Conservation (phyloP, 37 sponge, comb jelly and placozoan species). For the Cliona cf. orientalis region DNA sequence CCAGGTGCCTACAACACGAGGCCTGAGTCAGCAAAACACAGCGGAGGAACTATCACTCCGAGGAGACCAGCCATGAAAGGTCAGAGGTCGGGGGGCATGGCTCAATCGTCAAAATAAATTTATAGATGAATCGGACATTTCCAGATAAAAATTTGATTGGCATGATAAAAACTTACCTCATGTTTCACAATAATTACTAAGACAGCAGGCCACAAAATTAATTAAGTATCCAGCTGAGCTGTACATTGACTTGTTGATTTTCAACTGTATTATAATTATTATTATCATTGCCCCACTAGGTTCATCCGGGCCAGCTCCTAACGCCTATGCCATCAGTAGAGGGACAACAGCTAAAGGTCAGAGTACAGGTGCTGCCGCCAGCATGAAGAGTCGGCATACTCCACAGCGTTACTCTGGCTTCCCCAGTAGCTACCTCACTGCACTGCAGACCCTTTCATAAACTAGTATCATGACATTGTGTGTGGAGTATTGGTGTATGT, state of each 20-base stretch:
- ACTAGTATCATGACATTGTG: neutral
- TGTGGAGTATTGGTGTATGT: neutral
- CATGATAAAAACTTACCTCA: no score
- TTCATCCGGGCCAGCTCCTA: constrained; percentile 24
- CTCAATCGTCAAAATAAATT: no score
- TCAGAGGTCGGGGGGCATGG: neutral
- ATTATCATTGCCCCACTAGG: constrained; percentile 4
- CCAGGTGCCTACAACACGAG: constrained; percentile 31
- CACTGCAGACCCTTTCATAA: constrained; percentile 5
- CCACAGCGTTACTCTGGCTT: constrained; percentile 48
- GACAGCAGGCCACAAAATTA: no score
- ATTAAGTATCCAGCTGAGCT: no score
- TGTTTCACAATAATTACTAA: no score
- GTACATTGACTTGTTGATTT: no score
- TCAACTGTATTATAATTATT: no score
- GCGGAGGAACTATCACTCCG: constrained; percentile 33
- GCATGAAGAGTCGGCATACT: constrained; percentile 47
- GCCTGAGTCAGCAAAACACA: neutral
- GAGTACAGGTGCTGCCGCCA: neutral
- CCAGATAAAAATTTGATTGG: no score
- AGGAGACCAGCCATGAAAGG: constrained; percentile 25
- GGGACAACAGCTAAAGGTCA: constrained; percentile 24
- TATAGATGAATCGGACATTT: no score
- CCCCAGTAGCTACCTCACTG: constrained; percentile 19
- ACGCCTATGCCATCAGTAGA: neutral